Conservation (phyloP, 2,888 invertebrate genomes). For the Acholoe squamosa region DNA sequence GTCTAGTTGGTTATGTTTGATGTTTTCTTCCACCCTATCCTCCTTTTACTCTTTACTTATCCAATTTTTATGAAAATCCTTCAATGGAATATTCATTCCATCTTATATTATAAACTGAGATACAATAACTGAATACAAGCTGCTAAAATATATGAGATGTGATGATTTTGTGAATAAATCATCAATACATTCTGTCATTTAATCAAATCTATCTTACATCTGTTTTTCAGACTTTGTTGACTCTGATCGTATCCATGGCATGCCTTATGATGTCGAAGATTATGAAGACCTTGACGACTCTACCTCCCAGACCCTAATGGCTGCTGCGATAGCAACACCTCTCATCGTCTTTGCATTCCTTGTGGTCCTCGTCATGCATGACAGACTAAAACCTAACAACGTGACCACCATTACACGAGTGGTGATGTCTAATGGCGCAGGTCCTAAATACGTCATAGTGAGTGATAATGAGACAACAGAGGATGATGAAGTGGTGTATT, state of each 20-base stretch:
- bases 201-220: too few relatives aligned
- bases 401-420: conserved; percentile 8
- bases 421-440: background rate
- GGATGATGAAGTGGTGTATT: conserved; percentile 34
- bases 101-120: too few relatives aligned
- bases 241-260: background rate
- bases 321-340: conserved; percentile 1
- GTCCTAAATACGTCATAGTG: conserved; percentile 9
- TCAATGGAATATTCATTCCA: too few relatives aligned
- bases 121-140: too few relatives aligned
- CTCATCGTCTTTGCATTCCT: conserved; percentile 51
- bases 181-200: too few relatives aligned
- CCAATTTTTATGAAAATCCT: too few relatives aligned
- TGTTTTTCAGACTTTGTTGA: conserved; percentile 49
- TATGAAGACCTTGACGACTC: background rate
- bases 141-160: too few relatives aligned
- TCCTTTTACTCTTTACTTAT: too few relatives aligned
- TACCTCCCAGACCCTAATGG: conserved; percentile 10
- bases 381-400: conserved; percentile 3
- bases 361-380: conserved; percentile 41
- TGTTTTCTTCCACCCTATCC: too few relatives aligned
- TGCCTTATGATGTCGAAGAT: background rate
- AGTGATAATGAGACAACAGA: conserved; percentile 16
- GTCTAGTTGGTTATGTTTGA: too few relatives aligned
- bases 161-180: too few relatives aligned